These are phyloP conservation scores for Resseliella maxima DNA, from an alignment of 2,888 invertebrate genomes.

Conservation along the genomic window DNA sequence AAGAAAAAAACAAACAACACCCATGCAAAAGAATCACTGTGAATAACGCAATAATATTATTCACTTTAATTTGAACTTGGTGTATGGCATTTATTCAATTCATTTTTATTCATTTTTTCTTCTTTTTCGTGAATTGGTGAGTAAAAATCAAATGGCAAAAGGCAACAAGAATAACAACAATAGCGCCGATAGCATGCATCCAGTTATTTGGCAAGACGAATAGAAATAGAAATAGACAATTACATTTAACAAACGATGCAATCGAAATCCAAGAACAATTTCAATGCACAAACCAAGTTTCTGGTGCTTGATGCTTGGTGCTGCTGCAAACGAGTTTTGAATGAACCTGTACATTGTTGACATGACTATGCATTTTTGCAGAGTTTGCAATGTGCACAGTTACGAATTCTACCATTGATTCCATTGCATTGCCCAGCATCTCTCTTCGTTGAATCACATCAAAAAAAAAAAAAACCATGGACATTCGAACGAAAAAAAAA, in stretches of 20 bases:
- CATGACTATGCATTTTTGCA: neutral
- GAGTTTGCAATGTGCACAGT: neutral
- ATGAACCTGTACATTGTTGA: slow-evolving; percentile 50
- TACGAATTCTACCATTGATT: neutral
- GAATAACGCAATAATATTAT: neutral
- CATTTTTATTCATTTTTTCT: too few relatives aligned
- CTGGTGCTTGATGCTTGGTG: neutral
- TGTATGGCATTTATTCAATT: neutral
- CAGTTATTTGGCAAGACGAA: neutral
- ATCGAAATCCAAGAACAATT: slow-evolving; percentile 10
- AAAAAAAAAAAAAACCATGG: neutral
- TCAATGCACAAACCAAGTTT: neutral
- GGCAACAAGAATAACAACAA: neutral
- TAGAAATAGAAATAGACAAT: slow-evolving; percentile 27
- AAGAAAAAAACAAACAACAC: neutral
- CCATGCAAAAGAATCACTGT: slow-evolving; percentile 7
- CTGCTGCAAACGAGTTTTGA: slow-evolving; percentile 42
- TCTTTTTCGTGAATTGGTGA: neutral
- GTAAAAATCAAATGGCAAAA: neutral
- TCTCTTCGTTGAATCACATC: slow-evolving; percentile 1
- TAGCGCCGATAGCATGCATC: neutral
- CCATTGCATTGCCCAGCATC: slow-evolving; percentile 14
- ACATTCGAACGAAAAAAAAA: neutral
- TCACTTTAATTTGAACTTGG: slow-evolving; percentile 13
- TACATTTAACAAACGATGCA: neutral